Base-by-base conservation (phyloP, 2,113 vertebrate species). In the Balaeniceps rex region DNA sequence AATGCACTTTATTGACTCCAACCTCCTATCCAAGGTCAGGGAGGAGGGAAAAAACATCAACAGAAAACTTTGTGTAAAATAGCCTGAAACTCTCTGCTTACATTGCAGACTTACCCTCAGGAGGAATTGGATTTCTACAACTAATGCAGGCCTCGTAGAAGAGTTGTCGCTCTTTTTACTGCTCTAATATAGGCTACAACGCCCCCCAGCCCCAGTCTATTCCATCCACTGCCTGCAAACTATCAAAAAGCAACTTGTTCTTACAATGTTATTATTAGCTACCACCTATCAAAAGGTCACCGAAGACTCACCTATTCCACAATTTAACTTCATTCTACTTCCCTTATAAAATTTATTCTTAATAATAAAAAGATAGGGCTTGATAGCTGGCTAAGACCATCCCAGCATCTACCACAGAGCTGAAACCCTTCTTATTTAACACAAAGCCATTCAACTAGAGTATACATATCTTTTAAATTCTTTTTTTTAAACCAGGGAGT, bases 1-100 rank as follows among this genome's bases (percentile, higher is more conserved):
- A 96, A 96, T 44, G 46, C 31, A 49, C 26, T 81, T 97, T 89
- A 96, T 87, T 96, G 96, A 92, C 55, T 87, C 90, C 76, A 97
- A 89, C 58, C 57, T 85, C 65, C 72, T 88, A 80, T 74, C 75
- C 75, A 87, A 94, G 52, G 75, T 72, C 83, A 87, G 25, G 46
- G 22, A 63, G 22, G 17, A 44, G 10, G 77, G 12, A 71, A 90
- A 94, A 94, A 63, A 22, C 12, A 83, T 10, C 49, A 91, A 69
- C 22, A 81, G 22, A 55, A 63, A 94, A 87, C 72, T 63, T 83
- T 3, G 9, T 40, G 14, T 17, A 71, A 66, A 89, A 61, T 7
- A 91, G 19, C 63, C 66, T 38, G 34, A 80, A 85, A 86, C 15
- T 16, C 68, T 81, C 49, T 72, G 42, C 49, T 61, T 70, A 9